These are phyloP conservation scores for Protobothrops mucrosquamatus DNA, from an alignment of 2,113 vertebrate species.

Conservation along the genomic window DNA sequence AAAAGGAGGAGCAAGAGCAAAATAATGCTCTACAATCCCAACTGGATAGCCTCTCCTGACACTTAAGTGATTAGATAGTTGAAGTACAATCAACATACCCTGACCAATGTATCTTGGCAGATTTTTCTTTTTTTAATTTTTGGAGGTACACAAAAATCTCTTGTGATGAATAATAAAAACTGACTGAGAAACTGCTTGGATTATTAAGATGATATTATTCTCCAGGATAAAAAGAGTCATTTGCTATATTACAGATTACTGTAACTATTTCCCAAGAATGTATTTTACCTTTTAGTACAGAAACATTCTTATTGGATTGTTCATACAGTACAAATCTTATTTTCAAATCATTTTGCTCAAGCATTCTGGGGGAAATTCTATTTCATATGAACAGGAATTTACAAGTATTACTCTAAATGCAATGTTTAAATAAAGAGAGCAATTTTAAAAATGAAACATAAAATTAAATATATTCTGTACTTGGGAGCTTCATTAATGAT, in stretches of 20 bases:
- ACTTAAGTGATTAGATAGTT: neutral
- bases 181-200: neutral
- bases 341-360: neutral
- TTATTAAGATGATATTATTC: neutral
- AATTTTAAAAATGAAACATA: constrained; percentile 4
- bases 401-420: neutral
- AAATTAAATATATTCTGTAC: neutral
- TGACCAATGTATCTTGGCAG: neutral
- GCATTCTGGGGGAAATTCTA: neutral
- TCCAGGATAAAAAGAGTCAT: neutral
- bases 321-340: neutral
- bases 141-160: neutral
- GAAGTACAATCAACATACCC: neutral
- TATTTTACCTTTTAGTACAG: neutral
- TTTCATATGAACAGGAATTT: neutral
- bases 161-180: neutral
- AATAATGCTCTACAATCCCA: neutral
- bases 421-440: neutral
- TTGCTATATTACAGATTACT: neutral
- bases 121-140: neutral
- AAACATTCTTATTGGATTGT: neutral
- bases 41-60: neutral
- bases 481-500: neutral
- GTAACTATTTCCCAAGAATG: neutral
- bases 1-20: neutral